Percentiles rank a stretch among this genome's conserved stretches.
Evolutionary conservation across 2,113 vertebrate genomes (phyloP).

Genomic region (Camelus dromedarius): DNA sequence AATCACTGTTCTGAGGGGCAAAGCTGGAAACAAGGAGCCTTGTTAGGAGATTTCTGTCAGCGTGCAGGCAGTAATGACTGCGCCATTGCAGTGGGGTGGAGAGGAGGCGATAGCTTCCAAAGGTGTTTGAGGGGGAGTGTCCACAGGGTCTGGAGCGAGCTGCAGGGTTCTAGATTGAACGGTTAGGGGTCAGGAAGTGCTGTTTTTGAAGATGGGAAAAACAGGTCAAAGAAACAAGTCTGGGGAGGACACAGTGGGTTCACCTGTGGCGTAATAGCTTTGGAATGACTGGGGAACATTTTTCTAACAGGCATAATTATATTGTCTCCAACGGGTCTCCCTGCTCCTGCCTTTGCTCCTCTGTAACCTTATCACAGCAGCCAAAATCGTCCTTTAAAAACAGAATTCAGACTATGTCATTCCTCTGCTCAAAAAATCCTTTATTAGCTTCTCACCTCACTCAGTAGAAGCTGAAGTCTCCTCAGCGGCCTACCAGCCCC

Average conservation of each 20-base stretch:
- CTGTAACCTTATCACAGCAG: neutral
- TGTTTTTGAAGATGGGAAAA: neutral
- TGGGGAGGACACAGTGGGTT: neutral
- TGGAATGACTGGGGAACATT: neutral
- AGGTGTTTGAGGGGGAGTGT: neutral
- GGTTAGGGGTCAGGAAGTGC: neutral
- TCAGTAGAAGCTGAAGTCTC: neutral
- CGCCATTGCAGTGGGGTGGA: rapidly evolving
- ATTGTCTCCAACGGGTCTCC: neutral
- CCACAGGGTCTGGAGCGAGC: neutral
- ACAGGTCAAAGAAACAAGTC: neutral
- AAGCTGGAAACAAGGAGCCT: neutral
- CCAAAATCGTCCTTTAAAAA: neutral
- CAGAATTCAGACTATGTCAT: neutral
- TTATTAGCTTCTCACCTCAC: neutral
- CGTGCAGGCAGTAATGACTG: neutral
- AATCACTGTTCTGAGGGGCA: neutral
- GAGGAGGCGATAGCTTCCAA: neutral
- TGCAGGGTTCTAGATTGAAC: neutral
- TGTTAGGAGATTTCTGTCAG: neutral
- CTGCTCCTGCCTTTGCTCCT: neutral
- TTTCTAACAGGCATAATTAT: neutral
- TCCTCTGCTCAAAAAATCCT: neutral
- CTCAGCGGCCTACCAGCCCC: neutral
- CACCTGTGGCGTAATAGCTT: neutral